phyloP scores from a whole-genome alignment of 2,888 invertebrate genomes.

The Lasioglossum calceatum region DNA sequence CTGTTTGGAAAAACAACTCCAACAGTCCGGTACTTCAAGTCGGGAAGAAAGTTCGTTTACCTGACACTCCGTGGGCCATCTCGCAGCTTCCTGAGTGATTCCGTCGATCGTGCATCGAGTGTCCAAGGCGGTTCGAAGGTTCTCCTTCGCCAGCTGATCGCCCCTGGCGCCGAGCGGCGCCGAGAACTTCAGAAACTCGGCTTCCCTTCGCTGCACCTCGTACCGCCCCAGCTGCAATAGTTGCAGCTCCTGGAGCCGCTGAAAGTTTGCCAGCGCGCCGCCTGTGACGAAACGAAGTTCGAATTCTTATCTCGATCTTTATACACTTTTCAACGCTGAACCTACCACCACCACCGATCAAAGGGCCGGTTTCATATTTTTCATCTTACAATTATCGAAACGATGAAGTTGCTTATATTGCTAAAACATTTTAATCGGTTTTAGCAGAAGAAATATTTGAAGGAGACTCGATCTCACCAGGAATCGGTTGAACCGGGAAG shows the following conservation, averaged over 20 bases:
- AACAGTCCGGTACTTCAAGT: not conserved
- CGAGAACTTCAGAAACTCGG: slow-evolving; percentile 57
- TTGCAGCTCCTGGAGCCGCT: slow-evolving; percentile 58
- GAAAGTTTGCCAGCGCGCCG: slow-evolving; percentile 50
- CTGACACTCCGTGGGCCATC: slow-evolving; percentile 96
- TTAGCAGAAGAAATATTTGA: not conserved
- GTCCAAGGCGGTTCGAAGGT: slow-evolving; percentile 69
- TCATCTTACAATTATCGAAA: no score
- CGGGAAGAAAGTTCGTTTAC: slow-evolving; percentile 83
- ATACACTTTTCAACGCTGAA: no score
- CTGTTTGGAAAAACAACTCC: not conserved
- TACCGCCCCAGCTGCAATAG: slow-evolving; percentile 57
- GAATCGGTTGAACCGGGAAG: slow-evolving; percentile 86
- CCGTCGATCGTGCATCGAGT: slow-evolving; percentile 74
- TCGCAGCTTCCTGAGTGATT: slow-evolving; percentile 90
- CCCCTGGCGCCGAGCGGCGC: slow-evolving; percentile 49
- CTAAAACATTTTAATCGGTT: no score
- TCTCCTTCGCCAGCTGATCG: slow-evolving; percentile 73
- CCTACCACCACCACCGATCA: no score
- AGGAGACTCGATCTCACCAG: slow-evolving; percentile 68
- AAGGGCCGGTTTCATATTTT: not conserved
- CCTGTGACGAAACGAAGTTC: slow-evolving; percentile 39
- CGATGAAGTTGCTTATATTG: no score
- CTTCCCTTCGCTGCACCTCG: slow-evolving; percentile 43
- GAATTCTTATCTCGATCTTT: no score